phyloP scores from a whole-genome alignment of 92 coral and sea anemone genomes.

The Ricordea florida region DNA sequence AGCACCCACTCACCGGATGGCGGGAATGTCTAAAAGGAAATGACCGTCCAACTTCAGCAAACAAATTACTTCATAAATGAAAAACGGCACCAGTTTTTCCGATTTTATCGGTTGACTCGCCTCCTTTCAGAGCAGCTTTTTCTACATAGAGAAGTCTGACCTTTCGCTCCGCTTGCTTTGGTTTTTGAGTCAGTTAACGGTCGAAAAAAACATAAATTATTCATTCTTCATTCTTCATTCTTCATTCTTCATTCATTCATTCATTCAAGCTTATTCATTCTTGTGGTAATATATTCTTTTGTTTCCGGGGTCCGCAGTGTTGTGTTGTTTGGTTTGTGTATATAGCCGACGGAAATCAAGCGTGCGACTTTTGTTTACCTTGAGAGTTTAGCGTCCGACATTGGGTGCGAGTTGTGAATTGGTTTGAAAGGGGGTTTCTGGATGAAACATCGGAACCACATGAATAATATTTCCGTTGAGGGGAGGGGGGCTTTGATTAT shows the following conservation, averaged over 20 bases:
- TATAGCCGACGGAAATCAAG: conserved; percentile 17
- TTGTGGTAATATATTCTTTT: conserved; percentile 55
- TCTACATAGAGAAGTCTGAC: background rate
- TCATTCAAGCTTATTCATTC: background rate
- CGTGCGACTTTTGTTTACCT: conserved; percentile 9
- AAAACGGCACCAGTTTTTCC: background rate
- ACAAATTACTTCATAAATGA: background rate
- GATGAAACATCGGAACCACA: background rate
- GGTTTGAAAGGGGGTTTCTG: too few species aligned
- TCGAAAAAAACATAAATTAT: too few species aligned
- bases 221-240: too few species aligned
- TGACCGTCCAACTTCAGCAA: background rate
- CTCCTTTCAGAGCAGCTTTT: background rate
- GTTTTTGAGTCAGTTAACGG: conserved; percentile 16
- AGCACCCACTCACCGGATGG: conserved; percentile 42
- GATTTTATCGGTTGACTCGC: background rate
- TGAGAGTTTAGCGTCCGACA: background rate
- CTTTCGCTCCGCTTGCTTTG: conserved; percentile 2
- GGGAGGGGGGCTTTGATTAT: too few species aligned
- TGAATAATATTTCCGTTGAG: background rate
- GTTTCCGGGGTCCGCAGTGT: conserved; percentile 6
- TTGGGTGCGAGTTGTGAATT: conserved; percentile 15
- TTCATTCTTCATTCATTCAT: too few species aligned
- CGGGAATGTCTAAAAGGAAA: conserved; percentile 2
- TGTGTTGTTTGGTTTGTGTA: conserved; percentile 15